These are phyloP conservation scores for Columba janthina DNA, from an alignment of 2,113 vertebrate genomes.

Conservation along the genomic window DNA sequence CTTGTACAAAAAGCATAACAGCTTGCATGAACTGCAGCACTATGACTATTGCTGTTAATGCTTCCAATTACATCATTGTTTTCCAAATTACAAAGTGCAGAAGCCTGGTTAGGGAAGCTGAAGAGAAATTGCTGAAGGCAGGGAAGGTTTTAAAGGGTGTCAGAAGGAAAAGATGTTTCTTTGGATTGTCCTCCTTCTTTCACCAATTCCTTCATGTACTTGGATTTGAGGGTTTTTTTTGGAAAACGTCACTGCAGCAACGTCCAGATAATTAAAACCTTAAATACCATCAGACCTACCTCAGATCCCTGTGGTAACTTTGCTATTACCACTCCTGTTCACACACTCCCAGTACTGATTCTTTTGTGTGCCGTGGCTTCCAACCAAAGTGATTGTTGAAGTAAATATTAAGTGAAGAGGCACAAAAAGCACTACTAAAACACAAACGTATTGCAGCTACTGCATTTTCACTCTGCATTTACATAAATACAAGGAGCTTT, in stretches of 20 bases:
- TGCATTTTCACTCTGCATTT: background rate
- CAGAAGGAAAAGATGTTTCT: background rate
- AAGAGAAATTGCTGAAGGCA: background rate
- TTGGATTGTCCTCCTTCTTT: background rate
- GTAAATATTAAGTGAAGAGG: background rate
- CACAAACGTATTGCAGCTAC: background rate
- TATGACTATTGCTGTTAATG: conserved; percentile 26
- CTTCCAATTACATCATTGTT: conserved; percentile 62
- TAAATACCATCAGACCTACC: background rate
- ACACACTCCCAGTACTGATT: background rate
- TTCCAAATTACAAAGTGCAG: conserved; percentile 37
- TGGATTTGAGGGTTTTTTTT: background rate
- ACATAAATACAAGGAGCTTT: background rate
- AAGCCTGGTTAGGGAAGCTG: background rate
- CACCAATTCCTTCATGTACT: background rate
- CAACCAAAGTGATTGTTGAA: background rate
- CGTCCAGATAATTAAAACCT: background rate
- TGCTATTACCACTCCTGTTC: background rate
- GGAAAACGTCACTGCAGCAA: background rate
- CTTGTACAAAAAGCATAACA: conserved; percentile 3
- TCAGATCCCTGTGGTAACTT: background rate
- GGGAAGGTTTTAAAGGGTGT: background rate
- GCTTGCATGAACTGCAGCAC: conserved; percentile 16
- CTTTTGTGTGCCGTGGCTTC: background rate
- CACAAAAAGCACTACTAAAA: background rate